phyloP scores from a whole-genome alignment of 1,140 invertebrate genomes.

The Aculops lycopersici region DNA sequence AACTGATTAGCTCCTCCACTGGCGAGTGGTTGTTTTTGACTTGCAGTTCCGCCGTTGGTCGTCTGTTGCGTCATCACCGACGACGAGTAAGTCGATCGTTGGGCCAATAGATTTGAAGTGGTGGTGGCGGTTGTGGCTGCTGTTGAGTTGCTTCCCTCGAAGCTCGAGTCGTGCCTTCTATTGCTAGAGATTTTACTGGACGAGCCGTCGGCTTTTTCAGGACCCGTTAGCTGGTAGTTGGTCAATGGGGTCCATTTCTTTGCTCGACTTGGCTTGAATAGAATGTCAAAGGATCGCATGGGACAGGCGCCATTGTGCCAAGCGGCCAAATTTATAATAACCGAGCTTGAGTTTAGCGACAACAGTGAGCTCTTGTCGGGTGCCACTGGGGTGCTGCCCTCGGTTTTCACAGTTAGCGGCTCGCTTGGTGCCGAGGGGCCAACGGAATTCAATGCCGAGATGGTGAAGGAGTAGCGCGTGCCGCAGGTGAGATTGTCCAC shows the following conservation, averaged over 20 bases:
- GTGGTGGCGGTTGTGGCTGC: conserved; percentile 2
- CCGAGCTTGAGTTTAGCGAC: conserved; percentile 16
- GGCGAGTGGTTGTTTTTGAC: conserved; percentile 5
- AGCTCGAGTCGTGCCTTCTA: conserved; percentile 8
- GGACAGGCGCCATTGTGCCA: conserved; percentile 17
- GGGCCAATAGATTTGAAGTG: conserved; percentile 16
- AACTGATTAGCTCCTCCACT: no score
- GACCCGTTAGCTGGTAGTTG: conserved; percentile 4
- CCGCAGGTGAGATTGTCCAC: conserved; percentile 7
- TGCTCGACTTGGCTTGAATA: conserved; percentile 14
- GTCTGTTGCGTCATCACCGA: neutral
- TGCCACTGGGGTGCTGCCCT: conserved; percentile 11
- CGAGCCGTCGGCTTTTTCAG: no score
- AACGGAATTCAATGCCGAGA: conserved; percentile 16
- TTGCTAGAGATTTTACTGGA: conserved; percentile 2
- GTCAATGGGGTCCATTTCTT: conserved; percentile 12
- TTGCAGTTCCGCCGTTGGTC: no score
- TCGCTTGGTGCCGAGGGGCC: conserved; percentile 10
- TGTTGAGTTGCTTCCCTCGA: no score
- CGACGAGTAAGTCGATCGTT: neutral
- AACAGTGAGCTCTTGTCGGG: conserved; percentile 11
- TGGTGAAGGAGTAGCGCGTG: conserved; percentile 16
- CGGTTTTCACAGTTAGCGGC: conserved; percentile 5
- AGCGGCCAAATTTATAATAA: conserved; percentile 18
- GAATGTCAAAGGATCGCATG: conserved; percentile 17